Evolutionary conservation across 1,140 invertebrate genomes (phyloP).

Genomic region (Cydia fagiglandana): DNA sequence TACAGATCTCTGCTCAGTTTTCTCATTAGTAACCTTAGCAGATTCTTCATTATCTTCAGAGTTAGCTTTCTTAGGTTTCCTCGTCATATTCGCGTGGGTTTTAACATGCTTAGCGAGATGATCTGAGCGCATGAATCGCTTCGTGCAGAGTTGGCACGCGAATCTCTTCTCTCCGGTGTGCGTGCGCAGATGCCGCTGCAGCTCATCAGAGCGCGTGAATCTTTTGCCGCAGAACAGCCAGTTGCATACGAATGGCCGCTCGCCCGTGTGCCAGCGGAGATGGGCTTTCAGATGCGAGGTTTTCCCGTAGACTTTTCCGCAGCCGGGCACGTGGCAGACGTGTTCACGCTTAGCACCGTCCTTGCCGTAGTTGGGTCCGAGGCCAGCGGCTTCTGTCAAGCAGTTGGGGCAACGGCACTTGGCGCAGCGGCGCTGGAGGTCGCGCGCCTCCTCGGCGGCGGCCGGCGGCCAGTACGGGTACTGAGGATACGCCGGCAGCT

Average conservation of each 20-base stretch:
- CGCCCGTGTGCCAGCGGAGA: constrained; percentile 91
- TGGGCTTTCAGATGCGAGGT: constrained; percentile 95
- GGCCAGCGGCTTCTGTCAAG: constrained; percentile 82
- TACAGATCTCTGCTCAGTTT: constrained; percentile 40
- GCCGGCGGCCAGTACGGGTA: constrained; percentile 66
- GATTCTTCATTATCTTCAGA: constrained; percentile 65
- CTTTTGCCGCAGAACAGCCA: constrained; percentile 92
- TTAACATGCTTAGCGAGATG: constrained; percentile 92
- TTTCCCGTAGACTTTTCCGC: constrained; percentile 94
- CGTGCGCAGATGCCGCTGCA: constrained; percentile 89
- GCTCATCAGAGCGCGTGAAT: constrained; percentile 93
- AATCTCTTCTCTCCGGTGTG: constrained; percentile 93
- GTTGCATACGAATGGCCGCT: constrained; percentile 87
- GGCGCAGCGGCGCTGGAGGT: constrained; percentile 78
- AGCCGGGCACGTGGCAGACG: constrained; percentile 94
- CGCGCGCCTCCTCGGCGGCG: constrained; percentile 63
- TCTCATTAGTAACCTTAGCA: constrained; percentile 51
- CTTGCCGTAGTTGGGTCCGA: constrained; percentile 81
- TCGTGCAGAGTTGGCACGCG: constrained; percentile 85
- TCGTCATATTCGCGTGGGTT: constrained; percentile 85
- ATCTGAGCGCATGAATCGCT: constrained; percentile 91
- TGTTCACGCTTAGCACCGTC: constrained; percentile 87
- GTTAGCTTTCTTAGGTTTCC: constrained; percentile 71
- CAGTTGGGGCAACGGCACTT: constrained; percentile 87
- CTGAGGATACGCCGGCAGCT: constrained; percentile 64